Conservation (phyloP, 2,797 vertebrate genomes). For the Myotis pilosus region DNA sequence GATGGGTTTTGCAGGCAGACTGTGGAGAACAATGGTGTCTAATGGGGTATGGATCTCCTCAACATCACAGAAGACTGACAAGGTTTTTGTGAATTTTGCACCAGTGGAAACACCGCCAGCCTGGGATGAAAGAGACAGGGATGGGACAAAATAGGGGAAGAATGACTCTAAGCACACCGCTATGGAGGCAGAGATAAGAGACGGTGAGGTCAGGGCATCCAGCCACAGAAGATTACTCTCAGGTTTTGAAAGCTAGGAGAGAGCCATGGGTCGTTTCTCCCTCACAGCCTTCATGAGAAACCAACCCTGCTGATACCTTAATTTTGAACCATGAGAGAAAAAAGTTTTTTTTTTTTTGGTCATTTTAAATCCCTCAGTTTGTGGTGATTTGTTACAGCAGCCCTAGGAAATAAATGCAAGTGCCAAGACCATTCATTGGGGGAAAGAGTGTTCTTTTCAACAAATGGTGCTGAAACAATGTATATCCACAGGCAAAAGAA, state of each 20-base stretch:
- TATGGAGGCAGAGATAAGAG: background rate
- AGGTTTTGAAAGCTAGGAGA: background rate
- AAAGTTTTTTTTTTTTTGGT: background rate
- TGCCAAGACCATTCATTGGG: background rate
- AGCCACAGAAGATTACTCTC: background rate
- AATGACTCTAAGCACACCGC: background rate
- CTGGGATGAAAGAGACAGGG: background rate
- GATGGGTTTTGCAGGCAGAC: background rate
- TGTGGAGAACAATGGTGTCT: background rate
- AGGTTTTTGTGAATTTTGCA: background rate
- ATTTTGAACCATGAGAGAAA: background rate
- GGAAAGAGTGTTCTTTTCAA: background rate
- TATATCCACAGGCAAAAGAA: background rate
- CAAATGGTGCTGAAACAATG: background rate
- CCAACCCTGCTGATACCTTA: background rate
- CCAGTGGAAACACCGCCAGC: background rate
- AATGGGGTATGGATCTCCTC: background rate
- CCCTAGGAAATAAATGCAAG: background rate
- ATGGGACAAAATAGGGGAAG: background rate
- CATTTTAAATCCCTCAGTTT: background rate
- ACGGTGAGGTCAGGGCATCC: accelerated
- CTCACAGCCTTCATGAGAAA: background rate
- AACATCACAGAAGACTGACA: background rate
- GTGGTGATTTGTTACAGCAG: background rate
- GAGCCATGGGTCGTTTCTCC: background rate